phyloP scores from a whole-genome alignment of 2,797 vertebrate species.

The Rhincodon typus region DNA sequence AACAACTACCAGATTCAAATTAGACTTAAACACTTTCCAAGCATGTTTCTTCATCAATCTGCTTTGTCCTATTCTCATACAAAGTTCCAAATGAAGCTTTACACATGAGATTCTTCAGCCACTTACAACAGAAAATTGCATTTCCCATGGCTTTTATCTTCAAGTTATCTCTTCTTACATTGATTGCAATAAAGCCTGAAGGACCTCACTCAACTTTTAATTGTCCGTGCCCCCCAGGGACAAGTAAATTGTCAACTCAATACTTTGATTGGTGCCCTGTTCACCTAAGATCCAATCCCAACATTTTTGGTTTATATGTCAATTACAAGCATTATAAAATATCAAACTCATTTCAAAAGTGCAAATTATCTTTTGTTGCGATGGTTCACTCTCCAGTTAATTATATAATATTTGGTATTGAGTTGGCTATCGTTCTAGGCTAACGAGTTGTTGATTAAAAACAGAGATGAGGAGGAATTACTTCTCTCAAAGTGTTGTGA shows the following conservation, averaged over 20 bases:
- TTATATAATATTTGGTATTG: background rate
- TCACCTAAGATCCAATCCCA: background rate
- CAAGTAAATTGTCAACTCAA: background rate
- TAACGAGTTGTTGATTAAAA: too few relatives aligned
- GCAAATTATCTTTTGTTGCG: background rate
- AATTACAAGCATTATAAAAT: background rate
- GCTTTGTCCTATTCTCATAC: background rate
- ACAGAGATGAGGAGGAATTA: too few relatives aligned
- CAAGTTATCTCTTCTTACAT: background rate
- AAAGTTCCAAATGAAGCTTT: background rate
- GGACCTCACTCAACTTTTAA: too few relatives aligned
- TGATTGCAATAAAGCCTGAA: background rate
- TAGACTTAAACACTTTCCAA: background rate
- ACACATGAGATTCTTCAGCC: background rate
- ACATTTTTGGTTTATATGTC: background rate
- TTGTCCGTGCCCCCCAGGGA: too few relatives aligned
- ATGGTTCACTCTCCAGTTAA: background rate
- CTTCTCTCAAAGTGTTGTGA: too few relatives aligned
- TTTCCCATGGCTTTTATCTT: background rate
- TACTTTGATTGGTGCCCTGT: background rate
- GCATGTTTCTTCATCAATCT: background rate
- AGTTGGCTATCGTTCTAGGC: too few relatives aligned
- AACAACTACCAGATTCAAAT: background rate
- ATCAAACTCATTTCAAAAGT: background rate
- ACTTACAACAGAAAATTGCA: background rate